phyloP scores from a whole-genome alignment of 1,140 invertebrate genomes.

The Pogonomyrmex californicus region DNA sequence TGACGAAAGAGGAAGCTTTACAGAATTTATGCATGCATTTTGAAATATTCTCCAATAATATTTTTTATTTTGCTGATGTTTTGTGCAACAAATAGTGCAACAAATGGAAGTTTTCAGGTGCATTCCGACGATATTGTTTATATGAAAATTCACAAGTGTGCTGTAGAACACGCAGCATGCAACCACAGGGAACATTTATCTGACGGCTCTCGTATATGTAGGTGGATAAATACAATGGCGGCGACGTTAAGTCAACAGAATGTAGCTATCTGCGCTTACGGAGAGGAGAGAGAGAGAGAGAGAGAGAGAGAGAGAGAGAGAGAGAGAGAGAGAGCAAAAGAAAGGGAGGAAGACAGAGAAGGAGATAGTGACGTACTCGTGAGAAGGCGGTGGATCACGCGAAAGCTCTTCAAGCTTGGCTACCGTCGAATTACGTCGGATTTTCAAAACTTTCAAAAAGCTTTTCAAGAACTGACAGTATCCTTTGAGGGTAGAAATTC shows the following conservation, averaged over 20 bases:
- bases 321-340: neutral
- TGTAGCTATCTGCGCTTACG: conserved; percentile 56
- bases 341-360: neutral
- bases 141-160: neutral
- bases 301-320: too few relatives aligned
- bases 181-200: conserved; percentile 42
- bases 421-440: conserved; percentile 69
- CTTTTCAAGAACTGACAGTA: conserved; percentile 29
- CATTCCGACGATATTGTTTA: conserved; percentile 15
- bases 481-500: conserved; percentile 33
- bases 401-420: conserved; percentile 65
- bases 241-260: conserved; percentile 66
- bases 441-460: conserved; percentile 63
- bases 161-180: neutral
- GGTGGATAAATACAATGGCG: conserved; percentile 67
- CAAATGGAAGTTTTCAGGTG: neutral
- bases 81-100: neutral
- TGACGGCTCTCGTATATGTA: conserved; percentile 39
- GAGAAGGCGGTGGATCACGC: conserved; percentile 49
- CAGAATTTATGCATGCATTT: neutral
- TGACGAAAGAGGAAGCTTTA: too few relatives aligned
- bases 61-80: neutral
- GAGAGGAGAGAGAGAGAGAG: neutral
- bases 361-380: conserved; percentile 32
- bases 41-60: neutral